These are phyloP conservation scores for Poecilia velifera DNA, from an alignment of 2,797 vertebrate species.

Conservation along the genomic window DNA sequence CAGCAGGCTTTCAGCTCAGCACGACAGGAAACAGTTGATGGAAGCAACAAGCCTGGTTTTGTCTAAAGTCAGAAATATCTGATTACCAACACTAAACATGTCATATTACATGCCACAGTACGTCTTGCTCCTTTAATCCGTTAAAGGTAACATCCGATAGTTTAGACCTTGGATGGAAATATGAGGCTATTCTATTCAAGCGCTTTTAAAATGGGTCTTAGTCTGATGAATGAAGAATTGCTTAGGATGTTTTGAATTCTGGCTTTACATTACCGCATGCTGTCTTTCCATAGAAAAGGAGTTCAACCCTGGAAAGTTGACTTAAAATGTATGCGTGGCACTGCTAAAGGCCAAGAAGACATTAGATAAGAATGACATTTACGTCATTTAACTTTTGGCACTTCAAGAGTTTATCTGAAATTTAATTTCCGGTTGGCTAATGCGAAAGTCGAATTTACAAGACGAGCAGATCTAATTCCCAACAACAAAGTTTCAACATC, in stretches of 20 bases:
- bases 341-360: not conserved
- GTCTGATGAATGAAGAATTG: not conserved
- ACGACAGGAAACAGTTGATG: constrained; percentile 3
- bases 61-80: constrained; percentile 16
- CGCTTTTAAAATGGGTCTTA: not conserved
- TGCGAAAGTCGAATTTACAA: constrained; percentile 26
- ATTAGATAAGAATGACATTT: constrained; percentile 2
- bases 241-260: not conserved
- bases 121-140: constrained; percentile 6
- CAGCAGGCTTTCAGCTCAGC: not conserved
- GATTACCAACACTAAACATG: constrained; percentile 4
- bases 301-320: not conserved
- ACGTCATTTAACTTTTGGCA: constrained; percentile 12
- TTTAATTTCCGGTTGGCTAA: constrained; percentile 30
- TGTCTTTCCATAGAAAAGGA: not conserved
- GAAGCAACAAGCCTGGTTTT: constrained; percentile 2
- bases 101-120: constrained; percentile 3
- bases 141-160: not conserved
- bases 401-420: constrained; percentile 5
- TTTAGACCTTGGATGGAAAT: constrained; percentile 2
- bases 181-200: not conserved
- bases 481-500: constrained; percentile 31
- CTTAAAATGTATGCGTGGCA: not conserved
- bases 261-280: not conserved
- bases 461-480: constrained; percentile 33